Conservation (phyloP, 2,113 vertebrate genomes). For the Pterocles orientalis region DNA sequence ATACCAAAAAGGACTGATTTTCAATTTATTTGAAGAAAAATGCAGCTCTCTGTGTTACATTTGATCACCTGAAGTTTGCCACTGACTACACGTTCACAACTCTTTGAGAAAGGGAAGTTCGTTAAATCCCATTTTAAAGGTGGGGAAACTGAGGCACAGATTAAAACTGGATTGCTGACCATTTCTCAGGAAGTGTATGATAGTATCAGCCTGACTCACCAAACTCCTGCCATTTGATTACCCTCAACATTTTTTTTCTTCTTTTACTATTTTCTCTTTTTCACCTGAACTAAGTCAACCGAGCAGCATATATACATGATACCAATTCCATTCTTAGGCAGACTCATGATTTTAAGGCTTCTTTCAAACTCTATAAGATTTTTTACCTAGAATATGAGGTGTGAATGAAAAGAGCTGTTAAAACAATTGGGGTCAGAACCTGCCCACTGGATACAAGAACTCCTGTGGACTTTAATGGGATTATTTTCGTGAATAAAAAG, state of each 20-base stretch:
- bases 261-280: neutral
- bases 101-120: neutral
- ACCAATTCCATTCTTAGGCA: neutral
- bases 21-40: neutral
- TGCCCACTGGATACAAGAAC: slow-evolving; percentile 37
- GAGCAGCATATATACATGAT: neutral
- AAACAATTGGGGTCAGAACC: slow-evolving; percentile 67
- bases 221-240: neutral
- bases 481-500: slow-evolving; percentile 7
- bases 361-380: slow-evolving; percentile 27
- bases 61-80: neutral
- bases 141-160: neutral
- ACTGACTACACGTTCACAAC: rapidly evolving
- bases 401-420: slow-evolving; percentile 59
- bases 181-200: neutral
- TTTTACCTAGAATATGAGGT: slow-evolving; percentile 41
- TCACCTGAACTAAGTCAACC: neutral
- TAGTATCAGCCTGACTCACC: neutral
- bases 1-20: neutral
- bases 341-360: neutral
- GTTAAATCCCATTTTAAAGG: neutral
- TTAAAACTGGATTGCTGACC: rapidly evolving
- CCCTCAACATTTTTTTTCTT: neutral
- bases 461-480: slow-evolving; percentile 60
- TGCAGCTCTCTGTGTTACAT: rapidly evolving